Conservation (phyloP, 2,113 vertebrate genomes). For the Solea senegalensis region DNA sequence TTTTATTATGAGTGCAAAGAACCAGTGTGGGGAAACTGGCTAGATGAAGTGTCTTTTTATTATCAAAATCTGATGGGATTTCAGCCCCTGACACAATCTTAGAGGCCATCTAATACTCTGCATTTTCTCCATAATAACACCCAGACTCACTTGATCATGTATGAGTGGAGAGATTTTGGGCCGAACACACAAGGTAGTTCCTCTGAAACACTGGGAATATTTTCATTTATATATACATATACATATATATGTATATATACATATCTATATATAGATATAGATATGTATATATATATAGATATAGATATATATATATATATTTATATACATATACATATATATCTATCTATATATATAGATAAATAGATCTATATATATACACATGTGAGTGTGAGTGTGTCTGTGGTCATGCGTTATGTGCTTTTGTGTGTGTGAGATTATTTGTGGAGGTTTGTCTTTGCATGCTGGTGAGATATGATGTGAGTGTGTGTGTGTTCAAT, state of each 20-base stretch:
- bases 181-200: constrained; percentile 33
- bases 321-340: neutral
- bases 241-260: neutral
- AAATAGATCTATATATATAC: neutral
- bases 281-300: too few species aligned
- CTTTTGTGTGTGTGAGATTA: neutral
- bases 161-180: constrained; percentile 37
- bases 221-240: neutral
- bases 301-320: neutral
- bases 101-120: constrained; percentile 65
- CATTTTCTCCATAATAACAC: constrained; percentile 64
- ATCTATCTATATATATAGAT: neutral
- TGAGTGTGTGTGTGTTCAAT: constrained; percentile 33
- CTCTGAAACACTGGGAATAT: constrained; percentile 21
- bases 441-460: constrained; percentile 18
- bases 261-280: too few species aligned
- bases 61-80: constrained; percentile 67
- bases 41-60: constrained; percentile 77
- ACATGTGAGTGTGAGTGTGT: too few species aligned
- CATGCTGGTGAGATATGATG: constrained; percentile 22
- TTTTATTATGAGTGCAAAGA: constrained; percentile 48
- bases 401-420: neutral
- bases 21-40: constrained; percentile 46
- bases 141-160: constrained; percentile 60
- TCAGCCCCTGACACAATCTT: constrained; percentile 69